A percentile compares a stretch with the other conserved stretches of the same genome.
These are phyloP conservation scores for Micrasema longulum DNA, from an alignment of 1,140 invertebrate genomes.

Conservation along the genomic window DNA sequence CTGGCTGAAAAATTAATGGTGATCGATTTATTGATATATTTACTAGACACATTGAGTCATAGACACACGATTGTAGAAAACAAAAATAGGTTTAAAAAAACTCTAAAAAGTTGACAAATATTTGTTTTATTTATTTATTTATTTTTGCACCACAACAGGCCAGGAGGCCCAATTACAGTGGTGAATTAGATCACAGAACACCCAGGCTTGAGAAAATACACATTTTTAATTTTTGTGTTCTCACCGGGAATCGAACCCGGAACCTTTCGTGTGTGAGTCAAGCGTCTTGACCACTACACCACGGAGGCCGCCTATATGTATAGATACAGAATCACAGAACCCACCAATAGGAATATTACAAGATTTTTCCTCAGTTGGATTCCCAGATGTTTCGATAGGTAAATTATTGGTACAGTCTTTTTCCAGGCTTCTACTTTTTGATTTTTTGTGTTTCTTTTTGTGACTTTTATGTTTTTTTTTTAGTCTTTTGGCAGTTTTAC, in stretches of 20 bases:
- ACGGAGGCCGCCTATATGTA: background rate
- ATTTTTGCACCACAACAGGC: no score
- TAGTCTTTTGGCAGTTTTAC: slow-evolving; percentile 62
- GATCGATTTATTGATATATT: background rate
- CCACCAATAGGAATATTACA: slow-evolving; percentile 67
- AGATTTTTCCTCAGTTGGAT: slow-evolving; percentile 53
- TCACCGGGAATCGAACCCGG: no score
- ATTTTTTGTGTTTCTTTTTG: slow-evolving; percentile 61
- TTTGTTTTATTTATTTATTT: background rate
- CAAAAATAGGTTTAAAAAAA: background rate
- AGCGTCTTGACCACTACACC: no score
- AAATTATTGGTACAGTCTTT: background rate
- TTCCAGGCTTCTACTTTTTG: slow-evolving; percentile 56
- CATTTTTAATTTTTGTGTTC: no score
- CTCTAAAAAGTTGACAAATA: background rate
- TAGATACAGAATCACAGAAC: slow-evolving; percentile 8
- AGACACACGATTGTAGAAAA: background rate
- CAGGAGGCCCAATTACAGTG: no score
- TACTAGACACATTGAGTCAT: background rate
- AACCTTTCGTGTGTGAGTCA: no score
- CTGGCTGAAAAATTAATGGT: background rate
- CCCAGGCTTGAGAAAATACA: no score
- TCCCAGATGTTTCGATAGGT: background rate
- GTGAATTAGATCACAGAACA: no score
- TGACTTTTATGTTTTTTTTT: slow-evolving; percentile 65